Evolutionary conservation across 2,797 vertebrate genomes (phyloP), one percentile per base, ranked within the genome.

Genomic region (Cottoperca gobio): DNA sequence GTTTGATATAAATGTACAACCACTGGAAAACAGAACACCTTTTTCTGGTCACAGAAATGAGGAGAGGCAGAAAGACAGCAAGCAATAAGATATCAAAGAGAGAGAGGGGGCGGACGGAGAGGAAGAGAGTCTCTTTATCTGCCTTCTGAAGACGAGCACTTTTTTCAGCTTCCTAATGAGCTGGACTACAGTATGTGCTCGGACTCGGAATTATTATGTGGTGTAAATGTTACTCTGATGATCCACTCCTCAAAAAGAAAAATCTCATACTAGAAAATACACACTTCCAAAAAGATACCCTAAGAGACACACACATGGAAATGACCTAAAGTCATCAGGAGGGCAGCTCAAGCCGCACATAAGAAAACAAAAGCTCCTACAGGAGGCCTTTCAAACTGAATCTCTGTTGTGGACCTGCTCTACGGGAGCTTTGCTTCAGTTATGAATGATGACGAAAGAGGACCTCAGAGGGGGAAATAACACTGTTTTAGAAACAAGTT

Each of bases 121-220:
- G 57, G 35, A 40, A 31, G n/a, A 69, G 53, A 52, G 17, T 17
- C 40, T 66, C 24, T 84, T 61, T 40, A 76, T 74, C 66, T 66
- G 54, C n/a, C 49, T 35, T 64, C 62, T 70, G 73, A 69, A 83
- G 48, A 21, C 3, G 0, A 31, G 54, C 28, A 35, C 52, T 75
- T 68, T 64, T 71, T 75, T 72, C n/a, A 70, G 70, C 62, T 62
- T 45, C 23, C 60, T 53, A 77, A 84, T 81, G 63, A 75, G 49
- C 66, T 52, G 14, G 58, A 49, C 45, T 31, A 33, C 7, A 33
- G 31, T 33, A 67, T 76, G 70, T 73, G 63, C 69, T 72, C 6
- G 5, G 69, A 69, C 61, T 85, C 26, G 13, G 42, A 73, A 81
- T 77, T 12, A 79, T 55, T 42, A 62, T 52, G 19, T 28, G n/a